Evolutionary conservation across 2,888 invertebrate genomes (phyloP).

Genomic region (Scelioninae gen. 1): DNA sequence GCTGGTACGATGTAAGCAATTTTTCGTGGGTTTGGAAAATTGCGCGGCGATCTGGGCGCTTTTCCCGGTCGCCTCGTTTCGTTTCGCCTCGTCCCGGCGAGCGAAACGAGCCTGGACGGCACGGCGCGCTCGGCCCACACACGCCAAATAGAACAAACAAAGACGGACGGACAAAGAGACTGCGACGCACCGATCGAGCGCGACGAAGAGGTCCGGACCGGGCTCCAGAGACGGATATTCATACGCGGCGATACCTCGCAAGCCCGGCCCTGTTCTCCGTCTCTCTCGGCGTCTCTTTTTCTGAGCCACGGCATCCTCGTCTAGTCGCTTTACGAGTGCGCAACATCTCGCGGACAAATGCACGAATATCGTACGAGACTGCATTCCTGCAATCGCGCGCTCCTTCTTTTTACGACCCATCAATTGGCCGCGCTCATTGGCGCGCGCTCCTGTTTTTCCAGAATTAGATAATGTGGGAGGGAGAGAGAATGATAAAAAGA

Average conservation of each 20-base stretch:
- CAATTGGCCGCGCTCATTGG: constrained; percentile 40
- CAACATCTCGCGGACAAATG: constrained; percentile 44
- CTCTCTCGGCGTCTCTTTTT: no score
- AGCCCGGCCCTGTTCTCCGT: constrained; percentile 23
- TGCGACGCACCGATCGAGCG: constrained; percentile 18
- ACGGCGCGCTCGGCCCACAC: constrained; percentile 34
- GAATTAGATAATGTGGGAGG: constrained; percentile 35
- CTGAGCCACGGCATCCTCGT: constrained; percentile 17
- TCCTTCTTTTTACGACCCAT: constrained; percentile 47
- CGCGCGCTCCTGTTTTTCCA: constrained; percentile 48
- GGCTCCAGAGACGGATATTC: constrained; percentile 29
- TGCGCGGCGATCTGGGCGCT: neutral
- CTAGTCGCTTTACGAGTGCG: constrained; percentile 36
- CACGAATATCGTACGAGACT: constrained; percentile 50
- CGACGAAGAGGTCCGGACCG: constrained; percentile 35
- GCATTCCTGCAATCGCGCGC: constrained; percentile 51
- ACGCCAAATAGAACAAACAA: constrained; percentile 46
- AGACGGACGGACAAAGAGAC: constrained; percentile 37
- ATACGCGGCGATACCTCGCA: constrained; percentile 34
- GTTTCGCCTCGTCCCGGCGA: constrained; percentile 26
- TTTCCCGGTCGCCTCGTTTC: constrained; percentile 19
- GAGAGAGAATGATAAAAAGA: neutral
- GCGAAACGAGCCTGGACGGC: constrained; percentile 4
- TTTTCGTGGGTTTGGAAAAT: constrained; percentile 1
- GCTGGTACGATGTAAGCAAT: neutral